Evolutionary conservation across 2,113 vertebrate species (phyloP).

Genomic region (Centrocercus urophasianus): DNA sequence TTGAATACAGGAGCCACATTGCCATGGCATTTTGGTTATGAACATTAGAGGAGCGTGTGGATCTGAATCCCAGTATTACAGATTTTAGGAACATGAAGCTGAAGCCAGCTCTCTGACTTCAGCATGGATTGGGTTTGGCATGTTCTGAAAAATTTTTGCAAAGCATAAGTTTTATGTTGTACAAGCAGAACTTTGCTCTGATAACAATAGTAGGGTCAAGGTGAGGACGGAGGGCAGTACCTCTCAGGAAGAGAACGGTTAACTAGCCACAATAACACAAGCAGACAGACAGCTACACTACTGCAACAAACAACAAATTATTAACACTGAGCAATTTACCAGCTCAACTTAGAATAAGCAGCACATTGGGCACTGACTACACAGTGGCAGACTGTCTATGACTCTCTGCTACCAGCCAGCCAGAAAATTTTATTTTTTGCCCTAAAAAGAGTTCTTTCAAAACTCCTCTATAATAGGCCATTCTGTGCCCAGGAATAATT

Average conservation of each 20-base stretch:
- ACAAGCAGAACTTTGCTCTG: background rate
- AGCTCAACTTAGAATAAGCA: slow-evolving; percentile 67
- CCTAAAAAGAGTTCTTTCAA: slow-evolving; percentile 71
- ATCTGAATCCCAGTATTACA: slow-evolving; percentile 18
- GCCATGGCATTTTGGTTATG: slow-evolving; percentile 49
- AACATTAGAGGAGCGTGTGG: slow-evolving; percentile 26
- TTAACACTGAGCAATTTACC: slow-evolving; percentile 69
- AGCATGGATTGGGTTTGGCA: background rate
- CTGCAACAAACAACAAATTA: slow-evolving; percentile 63
- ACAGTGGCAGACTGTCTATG: slow-evolving; percentile 74
- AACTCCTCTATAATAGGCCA: slow-evolving; percentile 54
- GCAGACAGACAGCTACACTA: background rate
- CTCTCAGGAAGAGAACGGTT: background rate
- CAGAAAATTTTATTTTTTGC: slow-evolving; percentile 64
- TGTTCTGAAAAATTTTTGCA: background rate
- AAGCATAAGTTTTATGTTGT: background rate
- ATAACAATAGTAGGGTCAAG: background rate
- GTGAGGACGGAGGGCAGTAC: background rate
- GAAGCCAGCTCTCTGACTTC: slow-evolving; percentile 33
- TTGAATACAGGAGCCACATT: slow-evolving; percentile 30
- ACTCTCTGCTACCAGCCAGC: slow-evolving; percentile 64
- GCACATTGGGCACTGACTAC: slow-evolving; percentile 68
- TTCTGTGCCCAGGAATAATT: slow-evolving; percentile 61
- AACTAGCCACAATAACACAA: background rate
- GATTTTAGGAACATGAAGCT: background rate